Evolutionary conservation across 2,888 invertebrate species (phyloP).

Genomic region (Colostygia pectinataria): DNA sequence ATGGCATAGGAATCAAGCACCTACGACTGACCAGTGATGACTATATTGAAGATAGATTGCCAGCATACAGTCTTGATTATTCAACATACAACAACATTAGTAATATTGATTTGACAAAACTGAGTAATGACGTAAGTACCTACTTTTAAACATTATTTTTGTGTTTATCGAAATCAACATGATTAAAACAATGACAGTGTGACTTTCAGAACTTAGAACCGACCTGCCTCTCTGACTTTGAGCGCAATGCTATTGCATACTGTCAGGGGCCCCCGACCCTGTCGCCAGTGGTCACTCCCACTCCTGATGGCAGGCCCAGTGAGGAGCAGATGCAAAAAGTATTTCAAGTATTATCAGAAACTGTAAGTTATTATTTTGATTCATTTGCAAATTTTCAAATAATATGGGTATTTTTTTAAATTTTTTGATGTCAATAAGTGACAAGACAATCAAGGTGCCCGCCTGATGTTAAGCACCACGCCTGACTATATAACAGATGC

Average conservation of each 20-base stretch:
- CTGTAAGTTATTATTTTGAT: conserved; percentile 50
- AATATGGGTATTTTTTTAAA: no score
- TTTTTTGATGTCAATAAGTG: no score
- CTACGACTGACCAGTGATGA: conserved; percentile 65
- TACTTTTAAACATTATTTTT: neutral
- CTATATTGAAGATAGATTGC: conserved; percentile 62
- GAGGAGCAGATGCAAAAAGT: conserved; percentile 74
- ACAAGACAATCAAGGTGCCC: no score
- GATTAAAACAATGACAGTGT: neutral
- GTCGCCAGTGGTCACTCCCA: conserved; percentile 35
- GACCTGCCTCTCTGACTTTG: conserved; percentile 72
- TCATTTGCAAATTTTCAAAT: neutral
- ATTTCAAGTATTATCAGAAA: conserved; percentile 60
- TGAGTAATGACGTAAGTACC: conserved; percentile 58
- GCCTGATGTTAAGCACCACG: no score
- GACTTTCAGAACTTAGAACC: conserved; percentile 61
- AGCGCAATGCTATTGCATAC: conserved; percentile 64
- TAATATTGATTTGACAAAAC: conserved; percentile 64
- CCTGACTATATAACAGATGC: no score
- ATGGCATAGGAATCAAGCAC: conserved; percentile 52
- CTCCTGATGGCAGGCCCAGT: conserved; percentile 59
- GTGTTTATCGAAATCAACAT: no score
- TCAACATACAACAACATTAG: conserved; percentile 50
- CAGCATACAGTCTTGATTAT: conserved; percentile 45
- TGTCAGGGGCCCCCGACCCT: conserved; percentile 53